phyloP scores from a whole-genome alignment of 2,888 invertebrate genomes.

The Megaustenia siamemsis region DNA sequence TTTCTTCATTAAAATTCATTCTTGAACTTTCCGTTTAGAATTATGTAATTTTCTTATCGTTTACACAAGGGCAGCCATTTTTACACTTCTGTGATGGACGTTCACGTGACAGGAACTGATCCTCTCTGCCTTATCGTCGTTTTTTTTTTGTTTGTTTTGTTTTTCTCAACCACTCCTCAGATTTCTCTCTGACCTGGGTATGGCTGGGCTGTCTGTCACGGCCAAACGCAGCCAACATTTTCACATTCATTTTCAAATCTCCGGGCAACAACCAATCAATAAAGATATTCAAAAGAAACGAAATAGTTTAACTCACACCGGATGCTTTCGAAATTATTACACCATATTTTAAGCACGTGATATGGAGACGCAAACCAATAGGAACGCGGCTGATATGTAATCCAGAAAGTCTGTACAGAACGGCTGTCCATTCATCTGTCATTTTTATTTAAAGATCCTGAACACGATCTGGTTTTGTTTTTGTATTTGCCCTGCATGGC shows the following conservation, averaged over 20 bases:
- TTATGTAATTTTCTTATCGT: neutral
- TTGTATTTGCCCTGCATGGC: neutral
- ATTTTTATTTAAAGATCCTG: no score
- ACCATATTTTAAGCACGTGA: neutral
- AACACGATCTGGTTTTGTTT: no score
- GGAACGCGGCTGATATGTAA: neutral
- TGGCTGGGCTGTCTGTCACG: neutral
- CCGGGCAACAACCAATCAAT: constrained; percentile 4
- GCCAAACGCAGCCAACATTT: neutral
- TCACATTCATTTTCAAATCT: neutral
- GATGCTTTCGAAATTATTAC: neutral
- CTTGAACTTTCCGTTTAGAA: neutral
- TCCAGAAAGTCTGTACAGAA: neutral
- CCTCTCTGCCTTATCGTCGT: neutral
- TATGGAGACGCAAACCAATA: neutral
- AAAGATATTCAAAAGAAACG: neutral
- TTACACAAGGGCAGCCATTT: neutral
- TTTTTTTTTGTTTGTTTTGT: no score
- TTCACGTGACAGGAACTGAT: neutral
- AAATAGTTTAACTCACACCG: neutral
- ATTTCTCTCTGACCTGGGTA: neutral
- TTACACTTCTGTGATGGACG: neutral
- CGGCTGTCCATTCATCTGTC: no score
- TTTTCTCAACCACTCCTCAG: neutral
- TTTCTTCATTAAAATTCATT: neutral